Percentiles rank a stretch among this genome's conserved stretches.
Evolutionary conservation across 1,140 invertebrate species (phyloP).

Genomic region (Drosophila bocki): DNA sequence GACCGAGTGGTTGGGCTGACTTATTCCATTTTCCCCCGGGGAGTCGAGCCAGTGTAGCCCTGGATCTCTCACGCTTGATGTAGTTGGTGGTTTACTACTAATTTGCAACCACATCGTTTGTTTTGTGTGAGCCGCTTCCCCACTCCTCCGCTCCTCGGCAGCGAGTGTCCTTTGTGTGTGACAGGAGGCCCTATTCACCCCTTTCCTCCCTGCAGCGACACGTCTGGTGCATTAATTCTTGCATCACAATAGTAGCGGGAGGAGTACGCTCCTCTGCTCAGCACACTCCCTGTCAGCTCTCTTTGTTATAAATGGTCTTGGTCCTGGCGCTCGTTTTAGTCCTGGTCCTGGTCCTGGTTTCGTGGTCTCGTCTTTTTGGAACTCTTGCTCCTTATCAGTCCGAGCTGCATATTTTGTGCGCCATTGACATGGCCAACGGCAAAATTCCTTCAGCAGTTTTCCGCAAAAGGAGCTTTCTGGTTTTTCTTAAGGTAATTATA

Average conservation of each 20-base stretch:
- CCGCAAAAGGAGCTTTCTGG: conserved; percentile 23
- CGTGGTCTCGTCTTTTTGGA: conserved; percentile 54
- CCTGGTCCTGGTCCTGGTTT: conserved; percentile 6
- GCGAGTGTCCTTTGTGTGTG: conserved; percentile 72
- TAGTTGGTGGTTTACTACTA: conserved; percentile 83
- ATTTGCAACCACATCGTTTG: conserved; percentile 83
- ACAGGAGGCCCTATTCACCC: conserved; percentile 51
- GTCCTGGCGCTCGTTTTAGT: conserved; percentile 12
- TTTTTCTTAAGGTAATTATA: conserved; percentile 17
- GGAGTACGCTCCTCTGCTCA: conserved; percentile 43
- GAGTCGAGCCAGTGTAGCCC: conserved; percentile 23
- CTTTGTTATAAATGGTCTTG: conserved; percentile 74
- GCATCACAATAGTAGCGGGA: conserved; percentile 54
- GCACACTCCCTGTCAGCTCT: conserved; percentile 60
- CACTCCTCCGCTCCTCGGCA: conserved; percentile 5
- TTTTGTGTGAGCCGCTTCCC: conserved; percentile 63
- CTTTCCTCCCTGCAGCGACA: conserved; percentile 37
- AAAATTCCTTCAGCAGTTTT: conserved; percentile 17
- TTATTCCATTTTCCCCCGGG: conserved; percentile 49
- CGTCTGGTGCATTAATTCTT: conserved; percentile 75
- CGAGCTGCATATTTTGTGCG: conserved; percentile 35
- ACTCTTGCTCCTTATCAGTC: conserved; percentile 65
- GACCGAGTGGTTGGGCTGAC: conserved; percentile 64
- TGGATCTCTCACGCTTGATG: conserved; percentile 73
- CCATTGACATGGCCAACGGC: conserved; percentile 32